Evolutionary conservation across 1,140 invertebrate species (phyloP).

Genomic region (Hypothenemus hampei): DNA sequence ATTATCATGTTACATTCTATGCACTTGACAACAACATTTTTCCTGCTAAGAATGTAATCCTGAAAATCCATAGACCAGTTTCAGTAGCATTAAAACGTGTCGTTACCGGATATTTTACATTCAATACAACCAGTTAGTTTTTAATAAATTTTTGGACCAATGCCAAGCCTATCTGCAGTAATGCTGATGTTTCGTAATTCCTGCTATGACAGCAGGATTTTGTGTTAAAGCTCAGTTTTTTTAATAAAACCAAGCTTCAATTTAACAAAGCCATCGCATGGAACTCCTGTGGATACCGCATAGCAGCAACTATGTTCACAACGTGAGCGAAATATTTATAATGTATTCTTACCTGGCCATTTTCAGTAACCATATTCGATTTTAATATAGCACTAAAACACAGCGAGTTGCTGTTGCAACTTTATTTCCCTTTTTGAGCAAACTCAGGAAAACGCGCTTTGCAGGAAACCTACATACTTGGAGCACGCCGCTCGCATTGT

Average conservation of each 20-base stretch:
- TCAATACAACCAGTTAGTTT: too few species aligned
- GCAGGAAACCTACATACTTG: constrained; percentile 26
- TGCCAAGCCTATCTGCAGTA: constrained; percentile 2
- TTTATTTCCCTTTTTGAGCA: constrained; percentile 24
- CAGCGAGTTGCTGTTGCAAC: constrained; percentile 8
- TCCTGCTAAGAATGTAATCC: too few species aligned
- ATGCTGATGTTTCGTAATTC: neutral
- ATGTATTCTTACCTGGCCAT: constrained; percentile 38
- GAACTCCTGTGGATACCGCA: constrained; percentile 7
- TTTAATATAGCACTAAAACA: constrained; percentile 2
- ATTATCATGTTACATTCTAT: too few species aligned
- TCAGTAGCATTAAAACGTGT: neutral
- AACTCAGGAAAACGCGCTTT: constrained; percentile 21
- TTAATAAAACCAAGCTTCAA: too few species aligned
- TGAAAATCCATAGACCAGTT: too few species aligned
- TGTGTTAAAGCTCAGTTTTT: neutral
- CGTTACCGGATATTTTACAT: constrained; percentile 7
- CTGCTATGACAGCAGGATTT: neutral
- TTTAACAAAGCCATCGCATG: neutral
- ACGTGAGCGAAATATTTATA: neutral
- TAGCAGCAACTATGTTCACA: constrained; percentile 10
- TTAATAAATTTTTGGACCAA: neutral
- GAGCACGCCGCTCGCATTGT: constrained; percentile 26
- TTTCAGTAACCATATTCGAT: constrained; percentile 40
- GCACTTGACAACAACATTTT: too few species aligned